Evolutionary conservation across 2,888 invertebrate species (phyloP), one percentile per base, ranked within the genome.

Genomic region (Liopterus haemorrhoidalis): DNA sequence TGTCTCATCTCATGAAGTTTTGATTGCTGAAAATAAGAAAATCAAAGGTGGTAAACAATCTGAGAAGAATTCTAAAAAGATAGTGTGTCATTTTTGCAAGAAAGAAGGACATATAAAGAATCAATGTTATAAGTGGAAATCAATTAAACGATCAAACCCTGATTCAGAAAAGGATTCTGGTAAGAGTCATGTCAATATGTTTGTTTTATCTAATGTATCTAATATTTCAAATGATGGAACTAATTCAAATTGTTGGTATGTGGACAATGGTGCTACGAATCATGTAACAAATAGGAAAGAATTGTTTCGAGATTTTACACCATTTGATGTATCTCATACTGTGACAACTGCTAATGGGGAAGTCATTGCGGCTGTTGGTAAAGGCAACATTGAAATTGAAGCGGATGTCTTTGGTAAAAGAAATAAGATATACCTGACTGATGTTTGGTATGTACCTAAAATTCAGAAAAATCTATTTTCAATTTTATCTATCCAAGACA

Each of bases 201-300:
- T n/a, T n/a, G n/a, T n/a, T n/a, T n/a, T n/a, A n/a, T n/a, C n/a
- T n/a, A n/a, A n/a, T n/a, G n/a, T n/a, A n/a, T 21, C 41, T 15
- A n/a, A n/a, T 21, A 24, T 16, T 11, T 37, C 32, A 18, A 38
- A 41, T 22, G n/a, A 25, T 25, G 27, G 20, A 22, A 16, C 12
- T 46, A 12, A 28, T 21, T 11, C 11, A 18, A 24, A 30, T 27
- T 21, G 31, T 19, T 48, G 48, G 45, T 36, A 36, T 22, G 31
- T 46, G 12, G 41, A 41, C 30, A 46, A 46, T 41, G 46, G 46
- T n/a, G 41, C 41, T 18, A 41, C 16, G 12, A 41, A 11, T 31
- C 37, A 46, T 25, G 21, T 41, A 6, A 27, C 27, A 11, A 46
- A 46, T 21, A 19, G 25, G 8, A 27, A 19, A 31, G 5, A 27